phyloP scores from a whole-genome alignment of 1,140 invertebrate species.

The Heliconius eleuchia region DNA sequence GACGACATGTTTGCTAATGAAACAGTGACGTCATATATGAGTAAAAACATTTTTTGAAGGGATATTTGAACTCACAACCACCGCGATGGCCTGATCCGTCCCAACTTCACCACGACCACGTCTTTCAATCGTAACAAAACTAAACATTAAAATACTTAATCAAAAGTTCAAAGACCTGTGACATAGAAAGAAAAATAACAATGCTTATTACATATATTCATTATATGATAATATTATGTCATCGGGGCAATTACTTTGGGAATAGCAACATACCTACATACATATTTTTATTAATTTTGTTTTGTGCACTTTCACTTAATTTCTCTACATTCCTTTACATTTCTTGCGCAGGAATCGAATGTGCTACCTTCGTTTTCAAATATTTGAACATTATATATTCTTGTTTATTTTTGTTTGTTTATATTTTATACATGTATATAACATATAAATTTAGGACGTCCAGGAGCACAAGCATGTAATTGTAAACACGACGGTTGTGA shows the following conservation, averaged over 20 bases:
- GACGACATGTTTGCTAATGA: neutral
- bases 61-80: neutral
- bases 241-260: slow-evolving; percentile 29
- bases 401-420: slow-evolving; percentile 1
- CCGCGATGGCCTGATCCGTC: neutral
- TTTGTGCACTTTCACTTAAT: neutral
- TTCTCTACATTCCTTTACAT: neutral
- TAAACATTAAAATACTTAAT: slow-evolving; percentile 25
- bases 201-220: slow-evolving; percentile 25
- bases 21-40: neutral
- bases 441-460: neutral
- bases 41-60: neutral
- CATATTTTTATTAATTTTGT: neutral
- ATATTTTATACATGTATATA: neutral
- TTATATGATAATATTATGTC: slow-evolving; percentile 39
- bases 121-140: neutral
- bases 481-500: too few species aligned
- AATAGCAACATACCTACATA: slow-evolving; percentile 8
- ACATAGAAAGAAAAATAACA: slow-evolving; percentile 33
- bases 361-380: neutral
- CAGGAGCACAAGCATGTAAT: too few species aligned
- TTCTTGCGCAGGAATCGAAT: neutral
- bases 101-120: neutral
- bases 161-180: slow-evolving; percentile 32
- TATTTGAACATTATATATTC: too few species aligned